phyloP scores from a whole-genome alignment of 2,113 vertebrate species.

The Cyanoramphus novaezelandiae region DNA sequence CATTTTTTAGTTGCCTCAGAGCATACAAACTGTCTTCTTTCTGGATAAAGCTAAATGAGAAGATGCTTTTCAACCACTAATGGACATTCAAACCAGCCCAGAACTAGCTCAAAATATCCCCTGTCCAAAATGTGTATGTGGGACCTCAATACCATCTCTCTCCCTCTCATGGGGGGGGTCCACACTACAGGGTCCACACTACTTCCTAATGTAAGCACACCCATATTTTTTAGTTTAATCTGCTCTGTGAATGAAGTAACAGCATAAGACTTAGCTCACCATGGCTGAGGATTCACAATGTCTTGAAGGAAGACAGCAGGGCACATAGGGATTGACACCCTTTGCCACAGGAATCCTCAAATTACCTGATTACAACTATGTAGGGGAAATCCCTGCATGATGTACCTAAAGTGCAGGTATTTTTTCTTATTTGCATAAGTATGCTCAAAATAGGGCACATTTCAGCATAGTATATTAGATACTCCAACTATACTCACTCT shows the following conservation, averaged over 20 bases:
- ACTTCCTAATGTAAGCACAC: neutral
- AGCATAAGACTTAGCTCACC: neutral
- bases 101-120: neutral
- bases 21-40: neutral
- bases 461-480: neutral
- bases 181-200: neutral
- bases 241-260: neutral
- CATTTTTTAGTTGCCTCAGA: neutral
- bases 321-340: neutral
- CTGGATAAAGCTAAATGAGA: neutral
- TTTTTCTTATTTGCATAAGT: neutral
- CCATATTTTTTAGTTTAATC: neutral
- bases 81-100: neutral
- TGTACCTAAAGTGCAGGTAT: neutral
- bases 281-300: neutral
- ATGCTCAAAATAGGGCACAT: neutral
- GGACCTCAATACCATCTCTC: neutral
- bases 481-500: neutral
- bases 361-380: neutral
- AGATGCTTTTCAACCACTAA: neutral
- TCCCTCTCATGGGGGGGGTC: neutral
- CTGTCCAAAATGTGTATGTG: neutral
- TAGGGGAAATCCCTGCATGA: neutral
- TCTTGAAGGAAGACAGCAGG: neutral
- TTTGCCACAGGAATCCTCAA: neutral